Conservation (phyloP, 2,888 invertebrate genomes). For the Mamestra brassicae region DNA sequence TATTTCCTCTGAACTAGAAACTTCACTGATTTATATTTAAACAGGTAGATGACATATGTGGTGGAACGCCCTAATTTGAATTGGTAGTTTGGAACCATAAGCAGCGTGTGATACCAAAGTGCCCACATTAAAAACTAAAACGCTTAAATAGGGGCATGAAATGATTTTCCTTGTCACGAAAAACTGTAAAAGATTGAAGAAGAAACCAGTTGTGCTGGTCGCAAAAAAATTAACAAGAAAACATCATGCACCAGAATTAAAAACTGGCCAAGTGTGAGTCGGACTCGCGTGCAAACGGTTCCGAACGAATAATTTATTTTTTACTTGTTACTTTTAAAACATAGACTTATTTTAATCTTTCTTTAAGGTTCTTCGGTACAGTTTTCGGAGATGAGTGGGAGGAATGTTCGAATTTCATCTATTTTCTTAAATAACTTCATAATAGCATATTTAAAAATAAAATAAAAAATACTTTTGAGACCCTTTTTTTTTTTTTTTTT, state of each 20-base stretch:
- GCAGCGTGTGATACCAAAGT: not conserved
- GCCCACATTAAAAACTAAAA: constrained; percentile 13
- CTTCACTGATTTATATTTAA: constrained; percentile 16
- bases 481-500: too few species aligned
- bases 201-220: constrained; percentile 24
- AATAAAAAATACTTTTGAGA: too few species aligned
- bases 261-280: not conserved
- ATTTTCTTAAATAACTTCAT: too few species aligned
- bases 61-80: not conserved
- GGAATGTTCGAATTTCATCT: too few species aligned
- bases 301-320: too few species aligned
- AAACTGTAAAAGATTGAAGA: constrained; percentile 31
- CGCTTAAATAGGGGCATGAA: constrained; percentile 16
- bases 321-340: too few species aligned
- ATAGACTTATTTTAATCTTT: too few species aligned
- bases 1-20: constrained; percentile 17
- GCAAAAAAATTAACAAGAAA: constrained; percentile 33
- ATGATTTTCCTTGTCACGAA: constrained; percentile 29
- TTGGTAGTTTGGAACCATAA: not conserved
- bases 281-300: too few species aligned
- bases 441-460: too few species aligned
- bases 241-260: constrained; percentile 16
- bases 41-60: not conserved
- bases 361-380: too few species aligned
- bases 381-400: too few species aligned